Evolutionary conservation across 2,888 invertebrate species (phyloP).

Genomic region (Ischnus inquisitorius): DNA sequence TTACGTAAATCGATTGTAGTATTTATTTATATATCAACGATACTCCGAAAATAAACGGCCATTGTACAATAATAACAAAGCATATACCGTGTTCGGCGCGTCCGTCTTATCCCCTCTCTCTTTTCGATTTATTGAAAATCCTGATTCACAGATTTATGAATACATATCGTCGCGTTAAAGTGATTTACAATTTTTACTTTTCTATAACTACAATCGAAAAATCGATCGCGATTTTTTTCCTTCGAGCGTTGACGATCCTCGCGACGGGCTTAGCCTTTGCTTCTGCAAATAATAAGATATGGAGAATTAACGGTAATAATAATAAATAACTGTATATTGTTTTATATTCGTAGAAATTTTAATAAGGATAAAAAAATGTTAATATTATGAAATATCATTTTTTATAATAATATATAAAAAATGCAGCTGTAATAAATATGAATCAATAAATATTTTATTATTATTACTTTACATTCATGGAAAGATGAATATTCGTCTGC

Average conservation of each 20-base stretch:
- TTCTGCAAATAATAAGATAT: conserved; percentile 41
- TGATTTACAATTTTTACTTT: conserved; percentile 59
- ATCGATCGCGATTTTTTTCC: background rate
- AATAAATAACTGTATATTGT: no score
- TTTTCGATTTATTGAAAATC: conserved; percentile 45
- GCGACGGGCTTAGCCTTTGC: conserved; percentile 19
- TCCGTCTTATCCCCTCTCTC: background rate
- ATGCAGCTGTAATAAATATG: no score
- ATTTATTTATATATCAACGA: conserved; percentile 48
- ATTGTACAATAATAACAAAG: background rate
- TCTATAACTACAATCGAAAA: conserved; percentile 46
- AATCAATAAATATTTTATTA: no score
- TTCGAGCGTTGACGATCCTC: background rate
- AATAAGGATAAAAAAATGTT: no score
- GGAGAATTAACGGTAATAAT: no score
- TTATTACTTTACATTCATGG: no score
- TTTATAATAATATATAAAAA: no score
- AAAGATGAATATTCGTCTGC: no score
- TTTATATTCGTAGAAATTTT: no score
- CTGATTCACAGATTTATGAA: conserved; percentile 33
- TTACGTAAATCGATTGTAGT: conserved; percentile 45
- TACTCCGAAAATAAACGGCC: background rate
- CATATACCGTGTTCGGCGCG: background rate
- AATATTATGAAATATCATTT: no score
- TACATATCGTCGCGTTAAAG: conserved; percentile 15